Evolutionary conservation across 2,797 vertebrate genomes (phyloP).

Genomic region (Thaleichthys pacificus): DNA sequence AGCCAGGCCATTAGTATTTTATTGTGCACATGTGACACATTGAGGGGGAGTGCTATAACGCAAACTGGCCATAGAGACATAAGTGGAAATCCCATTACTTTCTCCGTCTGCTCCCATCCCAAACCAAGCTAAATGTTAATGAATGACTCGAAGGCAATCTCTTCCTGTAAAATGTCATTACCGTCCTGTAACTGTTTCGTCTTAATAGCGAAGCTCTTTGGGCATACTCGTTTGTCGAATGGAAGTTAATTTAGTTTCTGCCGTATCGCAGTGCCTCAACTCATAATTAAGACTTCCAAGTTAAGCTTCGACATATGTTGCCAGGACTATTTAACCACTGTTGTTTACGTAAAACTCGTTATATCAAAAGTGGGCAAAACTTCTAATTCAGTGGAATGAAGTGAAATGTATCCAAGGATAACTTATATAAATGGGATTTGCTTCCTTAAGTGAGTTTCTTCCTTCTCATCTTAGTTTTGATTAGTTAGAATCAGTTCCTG

Average conservation of each 20-base stretch:
- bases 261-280: slow-evolving; percentile 6
- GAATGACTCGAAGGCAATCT: slow-evolving; percentile 21
- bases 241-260: slow-evolving; percentile 1
- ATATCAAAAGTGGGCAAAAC: neutral
- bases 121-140: slow-evolving; percentile 18
- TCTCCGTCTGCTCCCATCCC: neutral
- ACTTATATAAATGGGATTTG: slow-evolving; percentile 4
- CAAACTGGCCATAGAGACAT: neutral
- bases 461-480: neutral
- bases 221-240: neutral
- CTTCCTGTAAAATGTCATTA: slow-evolving; percentile 38
- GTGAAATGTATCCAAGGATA: neutral
- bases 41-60: too few relatives aligned
- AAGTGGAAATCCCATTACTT: neutral
- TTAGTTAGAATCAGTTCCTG: neutral
- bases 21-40: neutral
- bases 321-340: neutral
- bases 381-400: neutral
- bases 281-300: slow-evolving; percentile 13
- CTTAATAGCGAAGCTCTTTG: slow-evolving; percentile 33
- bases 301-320: slow-evolving; percentile 4
- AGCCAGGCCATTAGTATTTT: too few relatives aligned
- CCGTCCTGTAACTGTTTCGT: slow-evolving; percentile 40
- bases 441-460: neutral
- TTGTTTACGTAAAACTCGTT: neutral